Conservation (phyloP, 2,797 vertebrate species). For the Arremon aurantiirostris region DNA sequence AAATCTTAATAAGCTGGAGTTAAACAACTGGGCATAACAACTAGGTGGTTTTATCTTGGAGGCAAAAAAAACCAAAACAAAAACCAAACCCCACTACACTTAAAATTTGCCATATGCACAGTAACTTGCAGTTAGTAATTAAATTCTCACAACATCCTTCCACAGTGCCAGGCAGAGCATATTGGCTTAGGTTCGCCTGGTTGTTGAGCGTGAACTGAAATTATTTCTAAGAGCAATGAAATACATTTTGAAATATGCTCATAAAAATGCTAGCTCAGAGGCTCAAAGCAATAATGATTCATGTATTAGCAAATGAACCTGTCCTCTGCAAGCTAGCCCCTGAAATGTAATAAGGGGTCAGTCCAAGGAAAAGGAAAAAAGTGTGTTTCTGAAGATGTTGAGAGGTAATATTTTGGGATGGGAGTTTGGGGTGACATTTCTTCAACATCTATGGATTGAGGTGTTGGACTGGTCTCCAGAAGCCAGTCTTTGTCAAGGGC, state of each 20-base stretch:
- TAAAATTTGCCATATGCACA: slow-evolving; percentile 47
- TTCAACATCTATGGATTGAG: background rate
- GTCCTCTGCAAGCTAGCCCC: slow-evolving; percentile 22
- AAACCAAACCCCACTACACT: background rate
- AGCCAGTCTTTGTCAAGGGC: background rate
- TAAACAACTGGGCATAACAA: slow-evolving; percentile 11
- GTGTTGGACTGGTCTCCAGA: background rate
- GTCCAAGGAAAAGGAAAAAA: background rate
- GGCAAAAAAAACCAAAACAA: background rate
- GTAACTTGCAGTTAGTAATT: slow-evolving; percentile 64
- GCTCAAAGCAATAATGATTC: slow-evolving; percentile 67
- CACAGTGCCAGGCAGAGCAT: slow-evolving; percentile 61
- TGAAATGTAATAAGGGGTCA: slow-evolving; percentile 7
- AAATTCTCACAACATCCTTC: slow-evolving; percentile 63
- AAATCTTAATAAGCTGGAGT: slow-evolving; percentile 37
- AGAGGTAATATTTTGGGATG: background rate
- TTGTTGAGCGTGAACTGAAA: slow-evolving; percentile 46
- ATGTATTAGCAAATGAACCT: slow-evolving; percentile 63
- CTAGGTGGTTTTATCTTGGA: background rate
- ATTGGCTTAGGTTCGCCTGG: slow-evolving; percentile 58
- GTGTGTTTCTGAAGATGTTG: background rate
- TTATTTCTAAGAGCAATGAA: slow-evolving; percentile 71
- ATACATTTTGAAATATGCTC: slow-evolving; percentile 50
- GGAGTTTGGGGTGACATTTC: background rate
- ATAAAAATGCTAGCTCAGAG: slow-evolving; percentile 52